A percentile compares a stretch with the other conserved stretches of the same genome.
Conservation (phyloP, 1,140 invertebrate species). For the Cheumatopsyche charites region DNA sequence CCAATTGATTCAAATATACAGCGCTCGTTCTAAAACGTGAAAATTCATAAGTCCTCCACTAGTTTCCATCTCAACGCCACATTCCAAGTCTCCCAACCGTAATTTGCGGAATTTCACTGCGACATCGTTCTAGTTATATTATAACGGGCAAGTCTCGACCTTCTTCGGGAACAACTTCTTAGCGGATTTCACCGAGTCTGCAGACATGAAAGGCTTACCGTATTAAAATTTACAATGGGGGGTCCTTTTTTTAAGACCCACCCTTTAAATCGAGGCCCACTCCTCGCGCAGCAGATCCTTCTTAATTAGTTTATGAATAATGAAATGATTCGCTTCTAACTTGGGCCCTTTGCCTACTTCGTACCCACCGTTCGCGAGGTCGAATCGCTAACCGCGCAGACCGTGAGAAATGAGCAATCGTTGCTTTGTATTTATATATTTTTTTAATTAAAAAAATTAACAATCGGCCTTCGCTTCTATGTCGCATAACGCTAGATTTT, state of each 20-base stretch:
- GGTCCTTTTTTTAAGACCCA: constrained; percentile 2
- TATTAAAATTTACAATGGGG: constrained; percentile 24
- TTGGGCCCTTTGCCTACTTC: background rate
- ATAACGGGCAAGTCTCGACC: background rate
- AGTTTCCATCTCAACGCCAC: too few relatives aligned
- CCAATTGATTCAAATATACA: too few relatives aligned
- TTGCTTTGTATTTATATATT: background rate
- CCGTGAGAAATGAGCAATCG: background rate
- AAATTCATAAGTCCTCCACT: too few relatives aligned
- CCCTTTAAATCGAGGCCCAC: background rate
- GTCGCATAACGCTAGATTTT: too few relatives aligned
- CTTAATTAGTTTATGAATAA: constrained; percentile 28
- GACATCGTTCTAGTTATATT: background rate
- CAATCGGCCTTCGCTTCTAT: too few relatives aligned
- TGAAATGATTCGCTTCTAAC: constrained; percentile 20
- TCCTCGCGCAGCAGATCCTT: background rate
- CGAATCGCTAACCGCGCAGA: constrained; percentile 5
- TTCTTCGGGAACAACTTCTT: constrained; percentile 17
- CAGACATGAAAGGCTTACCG: constrained; percentile 21
- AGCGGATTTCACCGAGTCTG: constrained; percentile 23
- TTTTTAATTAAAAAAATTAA: too few relatives aligned
- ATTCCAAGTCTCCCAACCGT: too few relatives aligned
- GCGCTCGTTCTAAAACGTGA: too few relatives aligned
- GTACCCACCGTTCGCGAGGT: background rate
- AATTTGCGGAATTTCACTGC: too few relatives aligned